A percentile compares a stretch with the other conserved stretches of the same genome.
These are phyloP conservation scores for Yasuhikotakia modesta DNA, from an alignment of 2,797 vertebrate species.

Conservation along the genomic window DNA sequence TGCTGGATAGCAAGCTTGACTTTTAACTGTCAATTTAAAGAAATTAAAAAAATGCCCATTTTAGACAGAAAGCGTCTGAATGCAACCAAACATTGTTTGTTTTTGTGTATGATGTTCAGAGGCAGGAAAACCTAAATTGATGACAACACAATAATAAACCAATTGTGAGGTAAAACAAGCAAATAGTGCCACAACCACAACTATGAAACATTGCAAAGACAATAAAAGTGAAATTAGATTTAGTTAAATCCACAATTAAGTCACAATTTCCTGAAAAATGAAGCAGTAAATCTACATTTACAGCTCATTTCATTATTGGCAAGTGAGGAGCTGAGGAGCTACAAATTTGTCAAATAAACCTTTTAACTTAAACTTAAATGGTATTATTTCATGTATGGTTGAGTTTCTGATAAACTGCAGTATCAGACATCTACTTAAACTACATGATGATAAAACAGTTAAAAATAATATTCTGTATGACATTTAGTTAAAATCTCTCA, in stretches of 20 bases:
- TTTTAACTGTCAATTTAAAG: no score
- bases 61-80: background rate
- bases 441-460: background rate
- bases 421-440: background rate
- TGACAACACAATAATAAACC: background rate
- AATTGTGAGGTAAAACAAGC: background rate
- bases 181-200: background rate
- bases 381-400: background rate
- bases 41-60: no score
- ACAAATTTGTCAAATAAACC: background rate
- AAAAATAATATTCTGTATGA: slow-evolving; percentile 3
- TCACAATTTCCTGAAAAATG: background rate
- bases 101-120: slow-evolving; percentile 19
- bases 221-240: background rate
- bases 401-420: background rate
- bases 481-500: slow-evolving; percentile 33
- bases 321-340: background rate
- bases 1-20: no score
- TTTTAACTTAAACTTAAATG: background rate
- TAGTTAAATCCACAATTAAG: background rate
- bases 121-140: background rate
- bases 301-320: background rate
- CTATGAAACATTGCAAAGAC: slow-evolving; percentile 11
- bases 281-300: background rate
- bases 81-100: background rate